phyloP scores from a whole-genome alignment of 2,113 vertebrate species.

The Nycticebus coucang region DNA sequence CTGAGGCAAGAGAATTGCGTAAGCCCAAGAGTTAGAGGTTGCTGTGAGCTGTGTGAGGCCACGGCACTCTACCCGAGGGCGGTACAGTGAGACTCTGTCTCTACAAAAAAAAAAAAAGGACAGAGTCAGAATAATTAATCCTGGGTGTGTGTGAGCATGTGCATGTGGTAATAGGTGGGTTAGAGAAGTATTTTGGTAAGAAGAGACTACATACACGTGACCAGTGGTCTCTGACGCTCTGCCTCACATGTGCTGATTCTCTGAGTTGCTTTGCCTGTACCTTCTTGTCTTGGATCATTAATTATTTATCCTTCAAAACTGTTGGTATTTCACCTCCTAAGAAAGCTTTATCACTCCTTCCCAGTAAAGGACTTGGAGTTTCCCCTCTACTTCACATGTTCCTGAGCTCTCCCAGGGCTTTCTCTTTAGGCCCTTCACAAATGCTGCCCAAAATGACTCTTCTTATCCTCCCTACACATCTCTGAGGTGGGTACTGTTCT shows the following conservation, averaged over 20 bases:
- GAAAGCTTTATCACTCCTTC: background rate
- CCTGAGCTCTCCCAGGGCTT: rapidly evolving
- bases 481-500: background rate
- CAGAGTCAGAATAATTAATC: rapidly evolving
- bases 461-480: background rate
- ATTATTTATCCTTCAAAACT: background rate
- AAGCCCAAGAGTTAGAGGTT: too few relatives aligned
- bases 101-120: background rate
- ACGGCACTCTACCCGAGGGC: too few relatives aligned
- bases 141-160: rapidly evolving
- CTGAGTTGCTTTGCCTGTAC: background rate
- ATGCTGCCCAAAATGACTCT: too few relatives aligned
- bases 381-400: rapidly evolving
- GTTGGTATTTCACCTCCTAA: background rate
- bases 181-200: rapidly evolving
- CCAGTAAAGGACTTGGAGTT: rapidly evolving
- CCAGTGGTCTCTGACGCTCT: rapidly evolving
- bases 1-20: too few relatives aligned
- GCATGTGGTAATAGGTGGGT: rapidly evolving
- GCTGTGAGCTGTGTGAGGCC: too few relatives aligned
- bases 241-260: background rate
- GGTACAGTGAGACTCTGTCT: too few relatives aligned
- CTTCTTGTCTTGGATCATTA: background rate
- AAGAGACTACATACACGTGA: rapidly evolving
- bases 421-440: background rate